Evolutionary conservation across 2,888 invertebrate species (phyloP).

Genomic region (Tethea ocularis): DNA sequence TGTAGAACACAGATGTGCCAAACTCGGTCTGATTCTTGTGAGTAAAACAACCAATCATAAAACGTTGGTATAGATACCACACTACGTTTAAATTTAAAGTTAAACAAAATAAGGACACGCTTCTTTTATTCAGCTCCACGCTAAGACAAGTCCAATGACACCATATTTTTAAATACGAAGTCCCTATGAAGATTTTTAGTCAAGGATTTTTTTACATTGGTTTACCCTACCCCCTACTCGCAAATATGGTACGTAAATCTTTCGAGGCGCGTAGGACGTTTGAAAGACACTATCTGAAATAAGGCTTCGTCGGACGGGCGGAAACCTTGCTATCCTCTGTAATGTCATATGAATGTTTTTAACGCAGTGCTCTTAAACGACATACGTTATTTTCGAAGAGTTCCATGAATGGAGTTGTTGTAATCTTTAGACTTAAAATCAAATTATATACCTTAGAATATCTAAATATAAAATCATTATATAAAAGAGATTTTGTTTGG

Average conservation of each 20-base stretch:
- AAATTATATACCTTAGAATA: no score
- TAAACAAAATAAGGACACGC: no score
- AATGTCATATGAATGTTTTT: background rate
- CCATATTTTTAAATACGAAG: background rate
- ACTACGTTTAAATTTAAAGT: no score
- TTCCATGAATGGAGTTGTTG: background rate
- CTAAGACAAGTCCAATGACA: no score
- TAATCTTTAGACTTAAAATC: no score
- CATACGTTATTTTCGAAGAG: background rate
- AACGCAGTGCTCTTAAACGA: background rate
- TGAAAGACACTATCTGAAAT: conserved; percentile 34
- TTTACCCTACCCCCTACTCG: background rate
- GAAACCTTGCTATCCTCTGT: background rate
- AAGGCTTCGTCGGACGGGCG: conserved; percentile 13
- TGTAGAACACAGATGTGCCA: no score
- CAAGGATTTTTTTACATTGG: background rate
- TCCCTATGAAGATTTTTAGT: background rate
- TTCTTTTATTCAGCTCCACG: no score
- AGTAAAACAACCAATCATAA: no score
- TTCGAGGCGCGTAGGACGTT: conserved; percentile 11
- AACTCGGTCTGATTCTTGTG: no score
- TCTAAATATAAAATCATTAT: no score
- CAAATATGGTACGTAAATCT: conserved; percentile 24
- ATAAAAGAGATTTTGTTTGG: no score
- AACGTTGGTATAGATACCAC: no score